These are phyloP conservation scores for Poeciliopsis gracilis DNA, from an alignment of 2,797 vertebrate species.

Conservation along the genomic window DNA sequence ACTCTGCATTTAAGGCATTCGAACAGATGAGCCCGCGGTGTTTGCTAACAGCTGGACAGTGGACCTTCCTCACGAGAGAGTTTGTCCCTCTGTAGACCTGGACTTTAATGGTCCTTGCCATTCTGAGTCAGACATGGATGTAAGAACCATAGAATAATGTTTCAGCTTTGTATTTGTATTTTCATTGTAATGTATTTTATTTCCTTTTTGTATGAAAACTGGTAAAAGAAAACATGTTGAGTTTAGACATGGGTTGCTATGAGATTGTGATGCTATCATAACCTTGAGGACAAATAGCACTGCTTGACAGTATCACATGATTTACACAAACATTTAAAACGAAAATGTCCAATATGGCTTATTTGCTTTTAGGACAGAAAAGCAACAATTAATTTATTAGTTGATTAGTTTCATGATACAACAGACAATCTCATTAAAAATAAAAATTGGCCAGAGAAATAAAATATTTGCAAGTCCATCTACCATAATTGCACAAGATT, in stretches of 20 bases:
- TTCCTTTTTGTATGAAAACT: neutral
- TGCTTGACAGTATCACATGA: neutral
- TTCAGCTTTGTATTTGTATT: neutral
- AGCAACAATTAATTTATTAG: neutral
- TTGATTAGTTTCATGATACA: neutral
- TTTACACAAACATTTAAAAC: neutral
- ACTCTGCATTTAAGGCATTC: constrained; percentile 70
- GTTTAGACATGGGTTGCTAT: neutral
- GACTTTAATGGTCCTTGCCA: constrained; percentile 92
- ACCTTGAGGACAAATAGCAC: neutral
- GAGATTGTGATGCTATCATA: neutral
- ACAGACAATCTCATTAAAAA: neutral
- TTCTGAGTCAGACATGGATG: constrained; percentile 89
- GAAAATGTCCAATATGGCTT: neutral
- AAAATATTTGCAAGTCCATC: neutral
- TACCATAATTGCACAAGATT: neutral
- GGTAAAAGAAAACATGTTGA: neutral
- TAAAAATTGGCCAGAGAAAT: neutral
- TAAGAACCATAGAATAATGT: constrained; percentile 66
- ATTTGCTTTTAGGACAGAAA: neutral
- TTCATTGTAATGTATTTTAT: neutral
- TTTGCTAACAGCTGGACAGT: constrained; percentile 96
- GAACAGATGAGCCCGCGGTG: constrained; percentile 88
- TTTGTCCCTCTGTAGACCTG: constrained; percentile 85
- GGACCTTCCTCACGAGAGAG: constrained; percentile 83